Conservation (phyloP, 2,113 vertebrate species). For the Colossoma macropomum region DNA sequence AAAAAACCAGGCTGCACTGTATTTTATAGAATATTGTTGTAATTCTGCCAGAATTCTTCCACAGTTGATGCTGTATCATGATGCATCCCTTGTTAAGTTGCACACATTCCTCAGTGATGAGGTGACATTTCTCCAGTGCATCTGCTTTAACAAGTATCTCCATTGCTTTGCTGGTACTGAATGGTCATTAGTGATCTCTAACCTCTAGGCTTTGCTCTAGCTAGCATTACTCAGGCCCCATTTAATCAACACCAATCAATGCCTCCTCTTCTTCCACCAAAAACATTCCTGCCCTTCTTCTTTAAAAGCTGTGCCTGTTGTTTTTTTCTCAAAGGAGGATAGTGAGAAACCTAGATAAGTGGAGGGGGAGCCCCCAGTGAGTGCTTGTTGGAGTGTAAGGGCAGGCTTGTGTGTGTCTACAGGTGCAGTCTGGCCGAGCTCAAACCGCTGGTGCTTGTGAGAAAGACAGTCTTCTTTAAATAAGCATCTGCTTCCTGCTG, state of each 20-base stretch:
- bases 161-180: conserved; percentile 1
- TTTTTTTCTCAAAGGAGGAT: conserved; percentile 5
- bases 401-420: background rate
- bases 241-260: conserved; percentile 6
- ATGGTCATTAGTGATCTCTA: conserved; percentile 22
- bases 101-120: too few species aligned
- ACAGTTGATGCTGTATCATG: too few species aligned
- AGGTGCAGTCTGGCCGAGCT: background rate
- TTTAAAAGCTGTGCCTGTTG: background rate
- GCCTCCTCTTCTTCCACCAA: background rate
- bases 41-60: too few species aligned
- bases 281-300: conserved; percentile 10
- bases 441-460: background rate
- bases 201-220: background rate
- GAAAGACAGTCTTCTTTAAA: conserved; percentile 33
- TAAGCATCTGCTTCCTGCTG: conserved; percentile 29
- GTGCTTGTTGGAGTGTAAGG: background rate
- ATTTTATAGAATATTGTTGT: too few species aligned
- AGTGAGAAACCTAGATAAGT: conserved; percentile 6
- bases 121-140: background rate
- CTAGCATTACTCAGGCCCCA: conserved; percentile 5
- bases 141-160: background rate
- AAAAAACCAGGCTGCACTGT: too few species aligned
- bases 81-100: too few species aligned
- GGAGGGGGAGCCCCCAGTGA: background rate